Conservation (phyloP, 1,140 invertebrate genomes). For the Caenorhabditis briggsae region DNA sequence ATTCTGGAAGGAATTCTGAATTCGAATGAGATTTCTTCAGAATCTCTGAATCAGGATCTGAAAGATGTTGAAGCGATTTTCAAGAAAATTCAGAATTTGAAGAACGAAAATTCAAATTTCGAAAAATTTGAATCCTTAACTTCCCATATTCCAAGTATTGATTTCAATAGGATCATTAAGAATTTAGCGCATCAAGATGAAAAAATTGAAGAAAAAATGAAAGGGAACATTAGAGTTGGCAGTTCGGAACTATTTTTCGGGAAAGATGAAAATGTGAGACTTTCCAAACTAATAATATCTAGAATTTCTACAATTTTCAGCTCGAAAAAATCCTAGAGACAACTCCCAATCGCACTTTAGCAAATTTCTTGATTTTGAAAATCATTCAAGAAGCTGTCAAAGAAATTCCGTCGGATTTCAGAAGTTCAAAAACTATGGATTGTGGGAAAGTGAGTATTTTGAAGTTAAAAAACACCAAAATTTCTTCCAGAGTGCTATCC, state of each 20-base stretch:
- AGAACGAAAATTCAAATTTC: no score
- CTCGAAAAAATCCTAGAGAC: neutral
- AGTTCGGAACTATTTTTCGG: no score
- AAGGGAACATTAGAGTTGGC: no score
- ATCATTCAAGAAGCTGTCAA: neutral
- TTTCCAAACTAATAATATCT: neutral
- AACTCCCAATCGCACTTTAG: neutral
- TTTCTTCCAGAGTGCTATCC: neutral
- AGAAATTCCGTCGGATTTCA: neutral
- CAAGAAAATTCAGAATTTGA: neutral
- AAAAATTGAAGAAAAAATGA: no score
- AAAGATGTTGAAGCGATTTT: neutral
- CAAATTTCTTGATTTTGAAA: neutral
- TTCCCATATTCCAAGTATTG: no score
- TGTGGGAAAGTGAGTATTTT: neutral
- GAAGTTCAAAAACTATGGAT: neutral
- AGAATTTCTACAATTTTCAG: neutral
- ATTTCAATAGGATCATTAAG: no score
- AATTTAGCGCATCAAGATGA: no score
- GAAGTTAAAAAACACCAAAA: neutral
- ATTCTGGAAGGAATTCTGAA: neutral
- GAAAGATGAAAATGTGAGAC: neutral
- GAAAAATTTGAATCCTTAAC: no score
- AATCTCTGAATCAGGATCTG: neutral
- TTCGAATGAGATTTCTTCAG: neutral